Evolutionary conservation across 1,140 invertebrate genomes (phyloP).

Genomic region (Heliothis virescens): DNA sequence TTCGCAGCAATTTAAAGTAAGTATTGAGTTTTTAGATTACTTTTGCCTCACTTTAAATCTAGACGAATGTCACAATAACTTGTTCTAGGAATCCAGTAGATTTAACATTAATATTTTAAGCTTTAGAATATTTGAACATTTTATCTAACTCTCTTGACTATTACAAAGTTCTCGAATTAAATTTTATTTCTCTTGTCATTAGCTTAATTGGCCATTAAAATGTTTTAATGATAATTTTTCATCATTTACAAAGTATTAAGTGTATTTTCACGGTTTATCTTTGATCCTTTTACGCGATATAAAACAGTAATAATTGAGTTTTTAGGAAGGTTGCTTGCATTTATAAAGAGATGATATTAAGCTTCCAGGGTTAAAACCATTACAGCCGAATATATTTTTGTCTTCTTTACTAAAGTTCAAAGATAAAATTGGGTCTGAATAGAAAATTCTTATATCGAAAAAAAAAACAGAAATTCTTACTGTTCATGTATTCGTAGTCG

Average conservation of each 20-base stretch:
- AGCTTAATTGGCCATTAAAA: background rate
- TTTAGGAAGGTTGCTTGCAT: slow-evolving; percentile 7
- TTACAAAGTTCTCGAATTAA: background rate
- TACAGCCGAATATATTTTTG: slow-evolving; percentile 45
- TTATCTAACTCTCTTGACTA: no score
- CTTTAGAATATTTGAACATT: no score
- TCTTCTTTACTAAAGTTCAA: slow-evolving; percentile 47
- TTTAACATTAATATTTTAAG: no score
- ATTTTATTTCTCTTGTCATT: background rate
- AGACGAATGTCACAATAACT: no score
- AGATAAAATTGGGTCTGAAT: background rate
- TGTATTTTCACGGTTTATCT: background rate
- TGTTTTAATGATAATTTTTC: background rate
- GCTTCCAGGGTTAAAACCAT: slow-evolving; percentile 35
- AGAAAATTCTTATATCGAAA: background rate
- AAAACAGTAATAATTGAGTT: background rate
- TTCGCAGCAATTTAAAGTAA: no score
- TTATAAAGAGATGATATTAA: slow-evolving; percentile 6
- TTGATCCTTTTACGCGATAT: background rate
- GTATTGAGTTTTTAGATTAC: no score
- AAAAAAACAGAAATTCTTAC: background rate
- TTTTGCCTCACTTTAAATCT: no score
- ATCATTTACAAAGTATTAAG: background rate
- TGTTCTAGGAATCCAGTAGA: no score
- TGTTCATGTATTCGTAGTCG: background rate